These are phyloP conservation scores for Nebria ingens DNA, from an alignment of 1,140 invertebrate genomes.

Conservation along the genomic window DNA sequence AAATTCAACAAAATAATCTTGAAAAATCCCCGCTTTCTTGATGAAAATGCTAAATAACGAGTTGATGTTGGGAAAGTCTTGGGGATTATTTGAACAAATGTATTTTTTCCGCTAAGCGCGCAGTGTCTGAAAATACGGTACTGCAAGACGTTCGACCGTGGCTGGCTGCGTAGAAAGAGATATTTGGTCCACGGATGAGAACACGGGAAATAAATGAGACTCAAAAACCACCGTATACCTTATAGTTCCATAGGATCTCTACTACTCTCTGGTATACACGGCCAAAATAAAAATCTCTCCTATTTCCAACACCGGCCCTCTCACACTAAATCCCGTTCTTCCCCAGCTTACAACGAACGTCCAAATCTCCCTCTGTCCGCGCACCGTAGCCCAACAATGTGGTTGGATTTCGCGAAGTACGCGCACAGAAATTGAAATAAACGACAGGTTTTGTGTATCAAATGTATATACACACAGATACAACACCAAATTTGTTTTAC, in stretches of 20 bases:
- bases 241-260: constrained; percentile 19
- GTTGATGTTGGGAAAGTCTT: too few species aligned
- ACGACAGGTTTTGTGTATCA: constrained; percentile 15
- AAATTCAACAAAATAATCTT: background rate
- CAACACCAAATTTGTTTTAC: background rate
- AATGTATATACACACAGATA: background rate
- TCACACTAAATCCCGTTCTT: background rate
- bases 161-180: background rate
- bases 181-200: constrained; percentile 12
- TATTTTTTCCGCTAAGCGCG: too few species aligned
- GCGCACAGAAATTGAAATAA: constrained; percentile 23
- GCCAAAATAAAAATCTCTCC: constrained; percentile 24
- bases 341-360: background rate
- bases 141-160: background rate
- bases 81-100: too few species aligned
- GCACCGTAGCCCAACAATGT: background rate
- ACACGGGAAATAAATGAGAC: constrained; percentile 23
- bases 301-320: constrained; percentile 14
- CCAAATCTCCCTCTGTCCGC: background rate
- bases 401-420: background rate
- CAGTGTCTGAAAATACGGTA: background rate
- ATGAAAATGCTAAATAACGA: background rate
- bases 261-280: constrained; percentile 13
- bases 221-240: constrained; percentile 19
- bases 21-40: background rate